Percentiles rank a stretch among this genome's conserved stretches.
Evolutionary conservation across 2,888 invertebrate species (phyloP).

Genomic region (Neocrepidodera transversa): DNA sequence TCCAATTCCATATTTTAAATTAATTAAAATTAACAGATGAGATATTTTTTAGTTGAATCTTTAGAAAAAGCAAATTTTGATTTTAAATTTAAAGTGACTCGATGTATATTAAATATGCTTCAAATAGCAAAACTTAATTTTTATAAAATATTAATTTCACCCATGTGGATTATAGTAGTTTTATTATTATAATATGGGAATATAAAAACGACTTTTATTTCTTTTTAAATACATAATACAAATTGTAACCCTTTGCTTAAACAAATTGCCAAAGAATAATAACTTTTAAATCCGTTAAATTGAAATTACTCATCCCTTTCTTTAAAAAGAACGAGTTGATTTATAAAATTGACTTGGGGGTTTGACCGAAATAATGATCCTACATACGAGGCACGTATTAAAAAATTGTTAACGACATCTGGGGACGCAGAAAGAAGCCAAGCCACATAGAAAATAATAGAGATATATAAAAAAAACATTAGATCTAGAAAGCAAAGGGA

Average conservation of each 20-base stretch:
- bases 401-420: slow-evolving; percentile 34
- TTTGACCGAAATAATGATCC: slow-evolving; percentile 19
- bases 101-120: no score
- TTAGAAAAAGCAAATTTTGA: no score
- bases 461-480: slow-evolving; percentile 24
- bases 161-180: not conserved
- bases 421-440: slow-evolving; percentile 20
- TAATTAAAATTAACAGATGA: no score
- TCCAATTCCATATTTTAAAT: no score
- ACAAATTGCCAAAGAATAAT: no score
- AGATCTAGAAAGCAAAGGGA: slow-evolving; percentile 30
- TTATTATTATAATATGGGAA: not conserved
- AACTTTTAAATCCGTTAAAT: slow-evolving; percentile 28
- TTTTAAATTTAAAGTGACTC: no score
- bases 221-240: not conserved
- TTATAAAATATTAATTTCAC: no score
- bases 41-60: no score
- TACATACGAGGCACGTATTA: slow-evolving; percentile 22
- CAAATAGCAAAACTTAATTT: no score
- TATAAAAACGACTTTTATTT: not conserved
- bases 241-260: slow-evolving; percentile 12
- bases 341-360: slow-evolving; percentile 14
- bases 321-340: slow-evolving; percentile 5
- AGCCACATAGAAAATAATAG: slow-evolving; percentile 27
- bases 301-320: slow-evolving; percentile 16